Conservation (phyloP, 2,797 vertebrate genomes). For the Halcyon chelicuti region DNA sequence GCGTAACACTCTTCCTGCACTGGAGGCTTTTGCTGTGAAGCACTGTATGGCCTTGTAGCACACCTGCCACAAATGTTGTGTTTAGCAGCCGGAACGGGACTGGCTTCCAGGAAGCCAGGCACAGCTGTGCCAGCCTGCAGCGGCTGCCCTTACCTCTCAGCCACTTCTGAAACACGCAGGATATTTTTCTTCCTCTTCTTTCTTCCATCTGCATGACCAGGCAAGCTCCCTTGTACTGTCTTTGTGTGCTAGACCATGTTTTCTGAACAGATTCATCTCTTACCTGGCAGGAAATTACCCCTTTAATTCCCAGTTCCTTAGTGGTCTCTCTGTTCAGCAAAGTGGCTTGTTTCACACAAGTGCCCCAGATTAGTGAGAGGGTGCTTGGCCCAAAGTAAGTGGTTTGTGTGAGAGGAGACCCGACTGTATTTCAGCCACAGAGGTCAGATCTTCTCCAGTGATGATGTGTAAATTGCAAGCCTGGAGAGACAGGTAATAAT, state of each 20-base stretch:
- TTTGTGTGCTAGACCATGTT: not conserved
- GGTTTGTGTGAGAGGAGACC: not conserved
- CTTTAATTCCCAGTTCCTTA: not conserved
- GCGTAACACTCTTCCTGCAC: not conserved
- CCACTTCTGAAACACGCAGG: not conserved
- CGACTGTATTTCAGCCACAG: not conserved
- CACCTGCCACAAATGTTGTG: not conserved
- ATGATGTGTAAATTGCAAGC: not conserved
- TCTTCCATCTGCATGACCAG: not conserved
- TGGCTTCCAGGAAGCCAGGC: not conserved
- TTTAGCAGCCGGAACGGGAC: not conserved
- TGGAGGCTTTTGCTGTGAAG: not conserved
- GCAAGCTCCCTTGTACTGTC: not conserved
- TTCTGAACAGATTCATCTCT: not conserved
- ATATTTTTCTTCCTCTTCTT: not conserved
- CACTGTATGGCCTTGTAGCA: not conserved
- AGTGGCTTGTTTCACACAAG: not conserved
- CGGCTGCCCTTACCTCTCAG: not conserved
- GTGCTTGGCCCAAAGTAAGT: not conserved
- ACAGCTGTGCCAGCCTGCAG: conserved; percentile 10
- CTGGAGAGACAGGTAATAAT: not conserved
- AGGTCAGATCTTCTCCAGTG: not conserved
- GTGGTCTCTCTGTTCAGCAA: not conserved
- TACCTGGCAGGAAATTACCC: not conserved
- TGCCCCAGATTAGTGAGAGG: not conserved